Percentiles rank a stretch among this genome's conserved stretches.
Evolutionary conservation across 2,888 invertebrate species (phyloP).

Genomic region (Elmis aenea): DNA sequence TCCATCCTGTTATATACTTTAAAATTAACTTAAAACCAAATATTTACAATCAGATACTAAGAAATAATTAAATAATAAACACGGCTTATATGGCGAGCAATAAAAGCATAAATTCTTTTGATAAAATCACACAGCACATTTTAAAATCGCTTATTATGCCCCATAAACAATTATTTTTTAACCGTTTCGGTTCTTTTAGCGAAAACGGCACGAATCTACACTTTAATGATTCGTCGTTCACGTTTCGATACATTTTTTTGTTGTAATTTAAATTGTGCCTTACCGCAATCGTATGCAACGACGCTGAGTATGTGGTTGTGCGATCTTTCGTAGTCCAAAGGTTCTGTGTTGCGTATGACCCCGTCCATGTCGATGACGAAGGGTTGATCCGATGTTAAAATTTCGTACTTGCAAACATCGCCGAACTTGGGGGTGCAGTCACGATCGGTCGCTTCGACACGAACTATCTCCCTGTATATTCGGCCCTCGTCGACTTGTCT

Average conservation of each 20-base stretch:
- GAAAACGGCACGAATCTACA: too few species aligned
- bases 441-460: slow-evolving; percentile 86
- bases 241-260: neutral
- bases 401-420: slow-evolving; percentile 96
- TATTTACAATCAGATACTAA: too few species aligned
- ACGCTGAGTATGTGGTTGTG: slow-evolving; percentile 96
- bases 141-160: too few species aligned
- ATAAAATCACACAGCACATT: too few species aligned
- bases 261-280: slow-evolving; percentile 11
- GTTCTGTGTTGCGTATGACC: slow-evolving; percentile 90
- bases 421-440: slow-evolving; percentile 95
- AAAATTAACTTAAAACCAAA: too few species aligned
- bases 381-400: slow-evolving; percentile 83
- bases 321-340: slow-evolving; percentile 84
- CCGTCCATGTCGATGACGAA: slow-evolving; percentile 91
- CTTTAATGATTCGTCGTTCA: too few species aligned
- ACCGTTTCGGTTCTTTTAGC: too few species aligned
- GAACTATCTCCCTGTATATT: slow-evolving; percentile 82
- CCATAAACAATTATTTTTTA: too few species aligned
- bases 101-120: too few species aligned
- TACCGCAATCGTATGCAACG: slow-evolving; percentile 94
- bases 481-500: slow-evolving; percentile 87
- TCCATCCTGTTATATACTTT: too few species aligned
- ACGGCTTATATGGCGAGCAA: too few species aligned
- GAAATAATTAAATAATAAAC: too few species aligned